These are phyloP conservation scores for Tiphia femorata DNA, from an alignment of 2,888 invertebrate genomes.

Conservation along the genomic window DNA sequence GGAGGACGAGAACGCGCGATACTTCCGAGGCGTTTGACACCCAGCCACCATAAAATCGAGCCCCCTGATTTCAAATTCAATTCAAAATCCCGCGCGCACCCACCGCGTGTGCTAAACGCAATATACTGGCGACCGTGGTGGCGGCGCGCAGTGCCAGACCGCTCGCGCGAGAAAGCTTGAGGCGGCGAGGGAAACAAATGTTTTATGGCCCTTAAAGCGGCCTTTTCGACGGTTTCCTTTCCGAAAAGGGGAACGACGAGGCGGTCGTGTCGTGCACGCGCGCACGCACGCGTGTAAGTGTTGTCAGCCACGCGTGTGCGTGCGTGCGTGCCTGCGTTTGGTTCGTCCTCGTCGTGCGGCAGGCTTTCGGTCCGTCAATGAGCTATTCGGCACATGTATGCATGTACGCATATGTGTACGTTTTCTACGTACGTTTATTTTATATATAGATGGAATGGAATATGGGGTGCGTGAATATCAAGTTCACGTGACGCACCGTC, in stretches of 20 bases:
- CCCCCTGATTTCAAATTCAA: slow-evolving; percentile 66
- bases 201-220: slow-evolving; percentile 63
- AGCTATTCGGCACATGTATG: no score
- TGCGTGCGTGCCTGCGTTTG: slow-evolving; percentile 9
- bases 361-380: no score
- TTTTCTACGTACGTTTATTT: slow-evolving; percentile 22
- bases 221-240: slow-evolving; percentile 53
- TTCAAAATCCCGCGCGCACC: slow-evolving; percentile 56
- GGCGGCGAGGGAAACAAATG: slow-evolving; percentile 62
- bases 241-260: slow-evolving; percentile 29
- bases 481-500: slow-evolving; percentile 43
- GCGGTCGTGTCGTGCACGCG: slow-evolving; percentile 17
- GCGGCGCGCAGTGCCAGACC: slow-evolving; percentile 52
- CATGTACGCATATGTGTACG: not conserved
- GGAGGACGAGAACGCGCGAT: slow-evolving; percentile 26
- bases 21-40: slow-evolving; percentile 55
- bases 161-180: slow-evolving; percentile 31
- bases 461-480: slow-evolving; percentile 33
- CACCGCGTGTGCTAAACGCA: slow-evolving; percentile 33
- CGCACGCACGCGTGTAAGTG: slow-evolving; percentile 15
- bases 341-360: no score
- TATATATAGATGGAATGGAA: no score
- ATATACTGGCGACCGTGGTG: slow-evolving; percentile 44
- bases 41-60: slow-evolving; percentile 60
- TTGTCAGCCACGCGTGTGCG: not conserved